Base-by-base conservation (phyloP, 2,888 invertebrate genomes). In the Stictocephala bisonia region DNA sequence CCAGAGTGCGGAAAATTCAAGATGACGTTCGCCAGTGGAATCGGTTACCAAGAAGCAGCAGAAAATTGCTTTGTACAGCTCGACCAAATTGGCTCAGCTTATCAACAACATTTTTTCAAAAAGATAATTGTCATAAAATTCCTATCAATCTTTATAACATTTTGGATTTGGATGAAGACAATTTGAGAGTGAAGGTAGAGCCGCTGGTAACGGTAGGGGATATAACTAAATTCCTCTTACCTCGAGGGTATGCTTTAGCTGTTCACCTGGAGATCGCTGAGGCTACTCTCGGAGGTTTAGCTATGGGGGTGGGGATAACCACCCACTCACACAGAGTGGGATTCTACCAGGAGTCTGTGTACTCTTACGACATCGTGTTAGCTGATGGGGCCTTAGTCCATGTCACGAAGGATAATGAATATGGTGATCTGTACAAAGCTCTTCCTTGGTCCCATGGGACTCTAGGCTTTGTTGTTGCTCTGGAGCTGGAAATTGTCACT, bases 221-320 rank as follows among this genome's bases (percentile, higher is more conserved):
- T 66, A 88, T 90, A 53, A 90, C 90, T 0, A 85, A 87, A 77
- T 90, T 85, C 79, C 82, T 91, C 20, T 88, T 90, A 80, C 89
- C 90, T 0, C 87, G 83, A 80, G 90, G 91, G 0, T 91, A 90
- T 80, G 90, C 90, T 0, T 81, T 91, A 58, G 90, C 90, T 1
- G 90, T 91, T 1, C 90, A 90, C 29, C 86, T 91, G 58, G 91
- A 91, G 82, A 86, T 91, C 64, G 88, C 86, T 0, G 91, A 91
- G 81, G 91, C 91, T 22, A 91, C 91, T 3, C 83, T 90, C 20
- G 91, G 91, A 78, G 90, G 91, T 50, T 83, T 91, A 22, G 91
- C 91, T 0, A 85, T 91, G 81, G 91, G 90, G 13, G 88, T 89
- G 0, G 91, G 91, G n/a, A 91, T 91, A 91, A 91, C 91, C 0